Percentiles rank a stretch among this genome's conserved stretches.
Conservation (phyloP, 2,797 vertebrate species). For the Petrocephalus schoutedeni region DNA sequence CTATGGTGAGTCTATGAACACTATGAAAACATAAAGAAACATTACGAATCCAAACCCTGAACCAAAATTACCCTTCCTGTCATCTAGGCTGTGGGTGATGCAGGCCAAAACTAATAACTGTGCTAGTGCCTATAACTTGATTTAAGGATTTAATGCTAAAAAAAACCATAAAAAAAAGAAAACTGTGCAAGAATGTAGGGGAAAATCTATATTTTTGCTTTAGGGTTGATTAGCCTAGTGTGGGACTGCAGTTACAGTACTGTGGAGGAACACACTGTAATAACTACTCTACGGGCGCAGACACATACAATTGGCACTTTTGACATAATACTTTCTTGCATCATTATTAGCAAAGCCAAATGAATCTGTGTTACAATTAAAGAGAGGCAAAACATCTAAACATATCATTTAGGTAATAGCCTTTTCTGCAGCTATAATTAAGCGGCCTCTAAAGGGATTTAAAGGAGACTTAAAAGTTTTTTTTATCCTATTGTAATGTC, state of each 20-base stretch:
- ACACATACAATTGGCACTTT: slow-evolving; percentile 14
- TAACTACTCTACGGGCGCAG: slow-evolving; percentile 11
- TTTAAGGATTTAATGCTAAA: background rate
- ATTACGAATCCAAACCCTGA: background rate
- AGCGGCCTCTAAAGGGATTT: slow-evolving; percentile 29
- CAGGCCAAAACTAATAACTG: background rate
- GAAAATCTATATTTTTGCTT: background rate
- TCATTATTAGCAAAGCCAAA: slow-evolving; percentile 41
- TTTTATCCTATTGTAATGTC: background rate
- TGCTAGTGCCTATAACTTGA: background rate
- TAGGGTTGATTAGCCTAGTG: slow-evolving; percentile 2
- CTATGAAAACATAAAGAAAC: background rate
- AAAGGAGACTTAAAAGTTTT: slow-evolving; percentile 32
- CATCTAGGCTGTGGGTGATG: background rate
- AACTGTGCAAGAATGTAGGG: background rate
- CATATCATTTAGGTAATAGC: slow-evolving; percentile 35
- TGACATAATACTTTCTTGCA: slow-evolving; percentile 30
- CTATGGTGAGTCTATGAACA: background rate
- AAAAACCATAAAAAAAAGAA: background rate
- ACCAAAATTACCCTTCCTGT: background rate
- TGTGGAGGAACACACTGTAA: background rate
- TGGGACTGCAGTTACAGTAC: background rate
- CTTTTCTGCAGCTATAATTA: slow-evolving; percentile 40
- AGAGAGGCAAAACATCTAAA: slow-evolving; percentile 25
- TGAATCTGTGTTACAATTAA: slow-evolving; percentile 36